Evolutionary conservation across 2,113 vertebrate genomes (phyloP), one percentile per base, ranked within the genome.

Genomic region (Pimephales promelas): DNA sequence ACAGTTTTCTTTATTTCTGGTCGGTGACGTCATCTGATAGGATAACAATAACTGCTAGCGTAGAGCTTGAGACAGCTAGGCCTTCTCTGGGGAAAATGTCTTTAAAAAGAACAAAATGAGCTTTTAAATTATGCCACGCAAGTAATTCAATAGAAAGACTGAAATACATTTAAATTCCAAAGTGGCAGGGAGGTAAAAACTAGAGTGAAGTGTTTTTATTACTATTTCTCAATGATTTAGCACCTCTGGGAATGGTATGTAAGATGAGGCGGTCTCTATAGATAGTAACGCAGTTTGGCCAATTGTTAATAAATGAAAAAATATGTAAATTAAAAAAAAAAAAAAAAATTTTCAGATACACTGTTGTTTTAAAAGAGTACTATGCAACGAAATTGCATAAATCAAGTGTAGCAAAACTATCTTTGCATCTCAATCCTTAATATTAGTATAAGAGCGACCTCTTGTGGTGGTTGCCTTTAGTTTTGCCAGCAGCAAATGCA

Each of bases 401-500:
- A 10, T 43, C 20, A 56, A 14, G 57, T n/a, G 22, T 7, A 20
- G 2, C 10, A 22, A 75, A 22, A 54, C 1, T 13, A 14, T 56
- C 28, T 2, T 8, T 3, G 31, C n/a, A 11, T 54, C 4, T 74
- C 26, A 5, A 31, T 6, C 1, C n/a, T 28, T 8, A 64, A 52
- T 34, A 45, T n/a, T n/a, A n/a, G n/a, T n/a, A n/a, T 34, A 83
- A 82, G 66, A 49, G 83, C 49, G 91, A 83, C 92, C 90, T 90
- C 92, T 82, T 84, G n/a, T n/a, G n/a, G 92, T 92, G 92, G 89
- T 61, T 45, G 47, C 7, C 4, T 78, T 61, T 13, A 3, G 22
- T 18, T 36, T 24, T 56, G 24, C 22, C 47, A 36, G 47, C 16
- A 74, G n/a, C 22, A 56, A n/a, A 9, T 22, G n/a, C 5, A 74